Percentiles rank a stretch among this genome's conserved stretches.
phyloP scores from a whole-genome alignment of 1,140 invertebrate genomes.

The Chelonus insularis region DNA sequence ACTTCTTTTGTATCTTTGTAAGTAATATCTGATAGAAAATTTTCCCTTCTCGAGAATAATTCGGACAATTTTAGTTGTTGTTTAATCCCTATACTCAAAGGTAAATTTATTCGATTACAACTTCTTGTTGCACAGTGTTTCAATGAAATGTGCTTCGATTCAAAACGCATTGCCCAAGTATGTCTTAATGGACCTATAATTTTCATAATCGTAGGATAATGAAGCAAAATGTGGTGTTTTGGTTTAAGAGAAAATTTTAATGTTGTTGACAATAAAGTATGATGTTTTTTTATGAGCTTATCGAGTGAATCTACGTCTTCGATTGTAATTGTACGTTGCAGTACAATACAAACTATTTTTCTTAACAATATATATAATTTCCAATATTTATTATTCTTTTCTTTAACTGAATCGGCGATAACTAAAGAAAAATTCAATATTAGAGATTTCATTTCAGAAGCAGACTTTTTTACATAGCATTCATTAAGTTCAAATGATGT shows the following conservation, averaged over 20 bases:
- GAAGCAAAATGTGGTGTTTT: constrained; percentile 18
- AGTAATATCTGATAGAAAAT: too few relatives aligned
- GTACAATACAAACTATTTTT: constrained; percentile 27
- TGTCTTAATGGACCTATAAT: constrained; percentile 9
- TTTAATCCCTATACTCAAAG: too few relatives aligned
- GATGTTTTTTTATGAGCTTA: constrained; percentile 19
- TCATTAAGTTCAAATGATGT: not conserved
- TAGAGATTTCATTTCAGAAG: constrained; percentile 16
- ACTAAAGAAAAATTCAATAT: not conserved
- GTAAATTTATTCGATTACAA: too few relatives aligned
- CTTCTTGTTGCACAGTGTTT: too few relatives aligned
- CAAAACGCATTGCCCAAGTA: constrained; percentile 13
- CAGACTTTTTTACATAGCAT: constrained; percentile 3
- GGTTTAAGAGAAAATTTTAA: constrained; percentile 11
- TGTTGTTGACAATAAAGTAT: constrained; percentile 10
- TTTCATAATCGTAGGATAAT: constrained; percentile 20
- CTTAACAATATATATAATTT: constrained; percentile 23
- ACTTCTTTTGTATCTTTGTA: too few relatives aligned
- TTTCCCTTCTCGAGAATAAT: too few relatives aligned
- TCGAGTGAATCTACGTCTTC: constrained; percentile 14
- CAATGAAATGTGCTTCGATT: too few relatives aligned
- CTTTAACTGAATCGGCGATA: constrained; percentile 20
- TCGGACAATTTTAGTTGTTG: too few relatives aligned
- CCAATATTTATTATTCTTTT: constrained; percentile 20
- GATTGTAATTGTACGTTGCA: constrained; percentile 10